Percentiles rank a stretch among this genome's conserved stretches.
phyloP scores from a whole-genome alignment of 2,797 vertebrate genomes.

The Eurystomus glaucurus region DNA sequence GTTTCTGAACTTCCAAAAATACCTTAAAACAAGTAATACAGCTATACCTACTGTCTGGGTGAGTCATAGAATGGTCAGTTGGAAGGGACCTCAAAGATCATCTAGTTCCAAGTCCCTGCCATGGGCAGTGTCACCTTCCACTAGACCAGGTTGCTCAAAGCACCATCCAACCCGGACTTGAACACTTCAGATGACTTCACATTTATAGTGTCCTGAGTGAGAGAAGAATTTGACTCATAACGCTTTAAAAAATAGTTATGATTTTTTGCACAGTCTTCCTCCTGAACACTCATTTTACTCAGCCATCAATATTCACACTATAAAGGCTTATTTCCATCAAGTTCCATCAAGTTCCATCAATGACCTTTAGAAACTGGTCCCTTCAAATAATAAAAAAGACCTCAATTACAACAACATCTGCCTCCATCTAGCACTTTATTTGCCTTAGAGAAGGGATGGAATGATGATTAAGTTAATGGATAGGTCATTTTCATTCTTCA shows the following conservation, averaged over 20 bases:
- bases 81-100: too few species aligned
- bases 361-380: constrained; percentile 38
- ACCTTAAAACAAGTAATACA: background rate
- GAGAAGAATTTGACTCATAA: constrained; percentile 1
- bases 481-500: constrained; percentile 47
- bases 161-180: too few species aligned
- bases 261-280: background rate
- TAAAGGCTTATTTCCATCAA: constrained; percentile 34
- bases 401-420: constrained; percentile 45
- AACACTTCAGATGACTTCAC: background rate
- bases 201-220: background rate
- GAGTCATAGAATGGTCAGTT: background rate
- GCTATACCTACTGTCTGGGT: too few species aligned
- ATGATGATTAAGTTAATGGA: constrained; percentile 43
- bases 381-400: constrained; percentile 48
- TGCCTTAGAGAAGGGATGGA: constrained; percentile 39
- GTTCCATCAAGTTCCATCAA: background rate
- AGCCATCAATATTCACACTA: constrained; percentile 37
- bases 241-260: background rate
- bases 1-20: background rate
- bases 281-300: background rate
- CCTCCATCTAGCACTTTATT: constrained; percentile 6
- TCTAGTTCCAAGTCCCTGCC: too few species aligned
- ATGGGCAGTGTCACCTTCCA: too few species aligned
- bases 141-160: too few species aligned